Evolutionary conservation across 1,140 invertebrate genomes (phyloP).

Genomic region (Drosophila parabipectinata): DNA sequence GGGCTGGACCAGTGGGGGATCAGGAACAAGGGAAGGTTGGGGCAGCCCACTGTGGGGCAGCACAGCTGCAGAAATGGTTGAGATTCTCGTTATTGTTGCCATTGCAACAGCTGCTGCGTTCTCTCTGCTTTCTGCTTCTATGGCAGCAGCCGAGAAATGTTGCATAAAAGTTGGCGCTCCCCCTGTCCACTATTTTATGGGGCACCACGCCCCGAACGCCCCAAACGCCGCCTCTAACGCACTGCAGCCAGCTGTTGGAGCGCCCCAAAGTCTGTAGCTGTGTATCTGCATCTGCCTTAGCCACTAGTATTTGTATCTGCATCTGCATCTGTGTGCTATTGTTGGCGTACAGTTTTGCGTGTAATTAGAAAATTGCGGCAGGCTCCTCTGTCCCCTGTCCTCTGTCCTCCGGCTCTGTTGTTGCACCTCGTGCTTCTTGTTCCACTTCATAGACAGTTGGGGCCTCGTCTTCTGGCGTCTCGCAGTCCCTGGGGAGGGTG

Average conservation of each 20-base stretch:
- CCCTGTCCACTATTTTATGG: conserved; percentile 23
- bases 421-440: conserved; percentile 21
- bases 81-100: conserved; percentile 62
- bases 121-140: conserved; percentile 6
- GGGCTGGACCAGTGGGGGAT: neutral
- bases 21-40: neutral
- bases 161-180: conserved; percentile 68
- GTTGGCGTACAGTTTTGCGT: conserved; percentile 81
- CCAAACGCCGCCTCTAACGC: conserved; percentile 1
- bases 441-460: conserved; percentile 50
- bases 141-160: conserved; percentile 52
- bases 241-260: conserved; percentile 2
- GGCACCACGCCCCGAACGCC: neutral
- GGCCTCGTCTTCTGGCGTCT: conserved; percentile 44
- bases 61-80: conserved; percentile 66
- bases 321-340: conserved; percentile 49
- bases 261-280: conserved; percentile 1
- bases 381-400: conserved; percentile 31
- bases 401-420: neutral
- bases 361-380: conserved; percentile 82
- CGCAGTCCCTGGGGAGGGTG: conserved; percentile 33
- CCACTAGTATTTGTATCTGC: neutral
- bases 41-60: neutral
- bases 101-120: conserved; percentile 55
- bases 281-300: neutral